Evolutionary conservation across 2,113 vertebrate species (phyloP).

Genomic region (Dicentrarchus labrax): DNA sequence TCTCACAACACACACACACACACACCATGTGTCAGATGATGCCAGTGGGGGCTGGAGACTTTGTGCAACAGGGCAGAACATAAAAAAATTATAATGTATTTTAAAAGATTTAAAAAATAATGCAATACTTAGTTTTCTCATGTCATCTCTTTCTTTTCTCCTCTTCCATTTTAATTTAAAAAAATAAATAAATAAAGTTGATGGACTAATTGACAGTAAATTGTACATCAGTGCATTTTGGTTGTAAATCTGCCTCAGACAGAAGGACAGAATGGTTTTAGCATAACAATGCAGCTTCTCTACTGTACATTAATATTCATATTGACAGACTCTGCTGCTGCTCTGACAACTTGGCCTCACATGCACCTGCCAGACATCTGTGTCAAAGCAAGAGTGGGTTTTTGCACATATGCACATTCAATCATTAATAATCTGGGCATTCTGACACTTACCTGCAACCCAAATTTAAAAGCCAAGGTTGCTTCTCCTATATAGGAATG

Average conservation of each 20-base stretch:
- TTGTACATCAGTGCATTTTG: conserved; percentile 3
- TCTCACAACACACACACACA: conserved; percentile 27
- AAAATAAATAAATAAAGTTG: background rate
- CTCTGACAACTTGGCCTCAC: conserved; percentile 57
- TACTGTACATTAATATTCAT: conserved; percentile 78
- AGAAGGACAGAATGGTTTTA: conserved; percentile 58
- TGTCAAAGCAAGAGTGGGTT: conserved; percentile 40
- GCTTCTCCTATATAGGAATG: background rate
- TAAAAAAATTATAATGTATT: conserved; percentile 42
- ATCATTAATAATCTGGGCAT: conserved; percentile 1
- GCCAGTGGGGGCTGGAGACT: conserved; percentile 55
- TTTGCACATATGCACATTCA: conserved; percentile 10
- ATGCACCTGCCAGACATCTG: conserved; percentile 74
- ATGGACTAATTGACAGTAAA: conserved; percentile 15
- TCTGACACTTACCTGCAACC: background rate
- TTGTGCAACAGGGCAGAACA: conserved; percentile 46
- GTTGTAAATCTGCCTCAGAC: conserved; percentile 33
- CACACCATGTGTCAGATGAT: conserved; percentile 59
- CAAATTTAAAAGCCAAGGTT: background rate
- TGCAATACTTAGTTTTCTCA: background rate
- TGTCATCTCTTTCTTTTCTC: background rate
- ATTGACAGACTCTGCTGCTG: conserved; percentile 46
- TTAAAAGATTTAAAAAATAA: conserved; percentile 6
- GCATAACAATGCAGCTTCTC: conserved; percentile 64
- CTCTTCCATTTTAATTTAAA: background rate